phyloP scores from a whole-genome alignment of 2,888 invertebrate genomes.

The Agonopterix subpropinquella region DNA sequence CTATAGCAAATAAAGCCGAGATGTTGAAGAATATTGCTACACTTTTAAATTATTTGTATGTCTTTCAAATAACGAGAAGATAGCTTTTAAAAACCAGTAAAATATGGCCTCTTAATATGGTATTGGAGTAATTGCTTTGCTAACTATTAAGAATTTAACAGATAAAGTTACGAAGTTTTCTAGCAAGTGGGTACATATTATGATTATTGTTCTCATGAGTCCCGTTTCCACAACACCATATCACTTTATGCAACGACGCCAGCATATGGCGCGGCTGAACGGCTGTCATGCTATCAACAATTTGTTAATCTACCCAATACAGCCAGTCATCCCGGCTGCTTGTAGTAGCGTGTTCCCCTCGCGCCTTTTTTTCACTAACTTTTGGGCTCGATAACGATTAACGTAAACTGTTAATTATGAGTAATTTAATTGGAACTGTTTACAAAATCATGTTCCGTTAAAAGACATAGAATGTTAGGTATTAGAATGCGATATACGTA shows the following conservation, averaged over 20 bases:
- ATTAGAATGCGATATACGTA: background rate
- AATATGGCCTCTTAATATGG: too few species aligned
- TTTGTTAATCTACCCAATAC: conserved; percentile 61
- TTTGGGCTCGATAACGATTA: background rate
- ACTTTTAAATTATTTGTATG: too few species aligned
- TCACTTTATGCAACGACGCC: conserved; percentile 28
- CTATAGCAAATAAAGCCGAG: too few species aligned
- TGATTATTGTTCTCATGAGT: too few species aligned
- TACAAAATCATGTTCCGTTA: background rate
- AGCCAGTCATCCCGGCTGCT: conserved; percentile 61
- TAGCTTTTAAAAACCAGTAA: too few species aligned
- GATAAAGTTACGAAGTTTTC: too few species aligned
- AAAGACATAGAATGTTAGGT: background rate
- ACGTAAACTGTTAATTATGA: background rate
- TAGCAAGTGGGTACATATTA: too few species aligned
- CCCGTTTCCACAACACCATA: too few species aligned
- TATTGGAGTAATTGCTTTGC: too few species aligned
- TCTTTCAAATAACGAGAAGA: too few species aligned
- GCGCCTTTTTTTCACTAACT: background rate
- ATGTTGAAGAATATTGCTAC: too few species aligned
- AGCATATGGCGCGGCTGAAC: conserved; percentile 42
- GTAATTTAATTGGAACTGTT: background rate
- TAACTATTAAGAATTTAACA: too few species aligned
- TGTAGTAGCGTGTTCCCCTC: conserved; percentile 14
- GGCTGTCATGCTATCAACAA: conserved; percentile 40